These are phyloP conservation scores for Acronicta aceris DNA, from an alignment of 2,888 invertebrate species.

Conservation along the genomic window DNA sequence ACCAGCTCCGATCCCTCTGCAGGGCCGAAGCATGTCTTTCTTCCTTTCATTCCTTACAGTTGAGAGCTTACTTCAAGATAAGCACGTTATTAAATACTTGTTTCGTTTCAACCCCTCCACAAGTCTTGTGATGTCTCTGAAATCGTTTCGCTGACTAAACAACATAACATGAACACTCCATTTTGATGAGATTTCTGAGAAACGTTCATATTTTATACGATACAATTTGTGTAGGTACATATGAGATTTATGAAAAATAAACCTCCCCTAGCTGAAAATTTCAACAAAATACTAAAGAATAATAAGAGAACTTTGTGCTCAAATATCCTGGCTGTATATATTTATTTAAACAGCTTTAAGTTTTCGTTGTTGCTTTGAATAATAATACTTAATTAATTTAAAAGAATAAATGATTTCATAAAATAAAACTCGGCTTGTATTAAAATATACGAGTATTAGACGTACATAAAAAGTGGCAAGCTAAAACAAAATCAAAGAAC, in stretches of 20 bases:
- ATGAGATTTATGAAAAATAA: conserved; percentile 21
- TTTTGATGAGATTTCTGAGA: conserved; percentile 49
- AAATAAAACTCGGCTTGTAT: no score
- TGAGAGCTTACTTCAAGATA: not conserved
- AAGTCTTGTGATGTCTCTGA: conserved; percentile 17
- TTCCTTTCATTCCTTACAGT: not conserved
- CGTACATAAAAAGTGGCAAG: no score
- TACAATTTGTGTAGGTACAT: conserved; percentile 17
- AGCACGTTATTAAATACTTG: conserved; percentile 4
- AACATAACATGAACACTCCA: conserved; percentile 38
- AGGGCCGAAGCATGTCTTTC: not conserved
- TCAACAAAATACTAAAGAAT: conserved; percentile 5
- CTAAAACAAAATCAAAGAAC: no score
- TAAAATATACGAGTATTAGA: no score
- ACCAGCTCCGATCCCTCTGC: no score
- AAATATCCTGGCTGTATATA: not conserved
- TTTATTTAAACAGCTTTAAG: not conserved
- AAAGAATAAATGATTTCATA: no score
- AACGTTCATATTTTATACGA: conserved; percentile 48
- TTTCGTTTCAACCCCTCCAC: conserved; percentile 12
- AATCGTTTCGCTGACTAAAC: conserved; percentile 43
- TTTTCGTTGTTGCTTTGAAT: no score
- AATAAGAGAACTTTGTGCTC: not conserved
- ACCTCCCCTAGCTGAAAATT: conserved; percentile 4
- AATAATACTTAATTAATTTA: no score